phyloP scores from a whole-genome alignment of 2,113 vertebrate genomes.

The Syngnathoides biaculeatus region DNA sequence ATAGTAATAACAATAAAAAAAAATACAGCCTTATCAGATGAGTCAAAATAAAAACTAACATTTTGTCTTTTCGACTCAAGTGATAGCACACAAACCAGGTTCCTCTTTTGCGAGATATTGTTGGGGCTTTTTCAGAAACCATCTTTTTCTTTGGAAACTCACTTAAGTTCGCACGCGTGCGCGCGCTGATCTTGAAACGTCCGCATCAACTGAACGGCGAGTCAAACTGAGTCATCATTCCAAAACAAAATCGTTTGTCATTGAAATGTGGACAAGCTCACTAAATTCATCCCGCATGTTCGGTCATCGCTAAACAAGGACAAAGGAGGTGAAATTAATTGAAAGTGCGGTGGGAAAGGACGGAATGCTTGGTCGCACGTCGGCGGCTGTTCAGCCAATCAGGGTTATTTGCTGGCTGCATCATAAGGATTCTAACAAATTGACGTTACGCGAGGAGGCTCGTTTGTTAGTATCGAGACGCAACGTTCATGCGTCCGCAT shows the following conservation, averaged over 20 bases:
- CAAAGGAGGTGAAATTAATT: slow-evolving; percentile 1
- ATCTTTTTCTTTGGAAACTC: no score
- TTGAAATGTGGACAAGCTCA: background rate
- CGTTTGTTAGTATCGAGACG: background rate
- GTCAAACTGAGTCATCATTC: no score
- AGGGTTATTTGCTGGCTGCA: slow-evolving; percentile 45
- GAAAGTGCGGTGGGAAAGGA: background rate
- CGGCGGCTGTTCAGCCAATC: slow-evolving; percentile 40
- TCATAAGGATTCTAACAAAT: slow-evolving; percentile 1
- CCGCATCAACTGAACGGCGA: no score
- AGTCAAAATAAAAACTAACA: no score
- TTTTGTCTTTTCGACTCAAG: no score
- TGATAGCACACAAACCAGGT: no score
- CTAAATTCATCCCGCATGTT: background rate
- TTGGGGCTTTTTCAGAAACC: no score
- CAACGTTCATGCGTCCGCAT: background rate
- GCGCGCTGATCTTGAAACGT: no score
- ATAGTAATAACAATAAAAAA: no score
- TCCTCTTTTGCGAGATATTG: no score
- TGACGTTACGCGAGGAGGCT: background rate
- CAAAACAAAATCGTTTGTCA: background rate
- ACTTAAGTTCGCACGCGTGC: no score
- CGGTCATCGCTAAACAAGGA: background rate
- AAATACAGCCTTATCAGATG: no score
- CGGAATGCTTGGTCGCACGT: slow-evolving; percentile 29